These are phyloP conservation scores for Stenotaenia linearis DNA, from an alignment of 2,888 invertebrate genomes.

Conservation along the genomic window DNA sequence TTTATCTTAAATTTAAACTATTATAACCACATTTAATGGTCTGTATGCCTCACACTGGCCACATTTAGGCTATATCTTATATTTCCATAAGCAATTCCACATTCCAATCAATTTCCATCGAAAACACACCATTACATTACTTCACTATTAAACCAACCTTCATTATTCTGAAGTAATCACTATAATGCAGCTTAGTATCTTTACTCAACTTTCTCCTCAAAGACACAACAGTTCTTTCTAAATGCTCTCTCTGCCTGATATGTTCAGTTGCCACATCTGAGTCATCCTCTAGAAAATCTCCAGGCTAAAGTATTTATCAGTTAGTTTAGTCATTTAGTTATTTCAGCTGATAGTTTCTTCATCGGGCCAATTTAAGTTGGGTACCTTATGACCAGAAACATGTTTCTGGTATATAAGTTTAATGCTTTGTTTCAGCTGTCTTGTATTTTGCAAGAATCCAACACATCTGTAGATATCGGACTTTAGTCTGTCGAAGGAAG, in stretches of 20 bases:
- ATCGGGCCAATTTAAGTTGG: background rate
- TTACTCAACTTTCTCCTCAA: slow-evolving; percentile 52
- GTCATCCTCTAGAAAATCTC: slow-evolving; percentile 28
- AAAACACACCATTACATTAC: no score
- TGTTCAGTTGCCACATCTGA: slow-evolving; percentile 44
- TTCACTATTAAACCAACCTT: slow-evolving; percentile 47
- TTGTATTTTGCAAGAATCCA: slow-evolving; percentile 68
- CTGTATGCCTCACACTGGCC: no score
- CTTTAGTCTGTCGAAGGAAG: slow-evolving; percentile 66
- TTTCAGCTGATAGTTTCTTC: background rate
- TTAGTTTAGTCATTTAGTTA: background rate
- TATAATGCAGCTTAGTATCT: slow-evolving; percentile 50
- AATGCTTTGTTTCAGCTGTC: slow-evolving; percentile 55
- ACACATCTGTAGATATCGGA: slow-evolving; percentile 75
- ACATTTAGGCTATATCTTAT: no score
- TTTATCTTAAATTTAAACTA: no score
- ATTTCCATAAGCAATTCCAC: no score
- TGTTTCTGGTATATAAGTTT: slow-evolving; percentile 49
- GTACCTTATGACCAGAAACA: slow-evolving; percentile 41
- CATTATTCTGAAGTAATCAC: slow-evolving; percentile 60
- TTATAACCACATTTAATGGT: no score
- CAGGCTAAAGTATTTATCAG: background rate
- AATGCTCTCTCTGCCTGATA: slow-evolving; percentile 68
- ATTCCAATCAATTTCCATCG: no score
- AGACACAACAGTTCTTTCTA: slow-evolving; percentile 62